Base-by-base conservation (phyloP, 1,140 invertebrate species). In the Aphelenchoides fujianensis region DNA sequence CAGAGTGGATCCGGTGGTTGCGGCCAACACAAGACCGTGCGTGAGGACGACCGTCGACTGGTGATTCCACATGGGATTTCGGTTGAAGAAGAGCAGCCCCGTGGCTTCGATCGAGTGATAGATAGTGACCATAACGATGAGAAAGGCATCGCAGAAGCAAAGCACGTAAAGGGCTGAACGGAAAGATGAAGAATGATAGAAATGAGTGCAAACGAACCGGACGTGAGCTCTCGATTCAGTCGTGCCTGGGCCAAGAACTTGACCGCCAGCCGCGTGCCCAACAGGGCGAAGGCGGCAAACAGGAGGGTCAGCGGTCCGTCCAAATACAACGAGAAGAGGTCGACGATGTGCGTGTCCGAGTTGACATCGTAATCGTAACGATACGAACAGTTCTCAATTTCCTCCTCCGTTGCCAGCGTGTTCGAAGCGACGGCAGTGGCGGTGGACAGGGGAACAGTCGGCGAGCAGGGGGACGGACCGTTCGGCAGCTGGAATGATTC, bases 31-130 rank as follows among this genome's bases (percentile, higher is more conserved):
- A 30, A 80, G 32, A 30, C 76, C 78, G 37, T 78, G 78, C 3
- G 76, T 78, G 27, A 75, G 30, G 28, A 78, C 30, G 30, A 75
- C 52, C 30, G 27, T 36, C 9, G 28, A 28, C 68, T 78, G 76
- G 32, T 78, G 64, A 62, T 78, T 66, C 76, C 76, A 78, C 76
- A 78, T 78, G 32, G 69, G 27, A 63, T 78, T 78, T 28, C 23
- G 19, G 52, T 59, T 36, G 9, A 52, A 32, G 19, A 78, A 41
- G 16, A 78, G 74, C 34, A 78, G 76, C 28, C 53, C 23, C 16
- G 79, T 71, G 27, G 77, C 78, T 67, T 78, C 76, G 23, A 80
- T 74, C 9, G 74, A 76, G 32, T 80, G 76, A 31, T 80, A 71
- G 3, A 75, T n/a, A 2, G 76, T 67, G n/a, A 80, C 73, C 36